Evolutionary conservation across 1,140 invertebrate species (phyloP).

Genomic region (Orchestia grillus): DNA sequence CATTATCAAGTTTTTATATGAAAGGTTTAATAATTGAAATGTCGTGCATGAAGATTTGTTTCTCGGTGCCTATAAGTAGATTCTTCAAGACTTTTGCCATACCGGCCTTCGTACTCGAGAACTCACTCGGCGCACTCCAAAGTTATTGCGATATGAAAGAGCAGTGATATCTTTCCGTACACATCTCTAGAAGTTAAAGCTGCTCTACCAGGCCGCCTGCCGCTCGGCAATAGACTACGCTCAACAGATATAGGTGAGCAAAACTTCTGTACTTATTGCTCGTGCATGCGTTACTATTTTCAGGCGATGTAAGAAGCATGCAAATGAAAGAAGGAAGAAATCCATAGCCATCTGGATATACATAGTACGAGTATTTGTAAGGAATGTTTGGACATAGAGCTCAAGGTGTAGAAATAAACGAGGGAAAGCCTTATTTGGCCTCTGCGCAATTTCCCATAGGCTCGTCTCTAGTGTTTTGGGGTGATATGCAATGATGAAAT

Average conservation of each 20-base stretch:
- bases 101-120: constrained; percentile 20
- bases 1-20: not conserved
- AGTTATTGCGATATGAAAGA: constrained; percentile 54
- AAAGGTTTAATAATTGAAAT: not conserved
- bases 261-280: not conserved
- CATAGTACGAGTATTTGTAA: too few relatives aligned
- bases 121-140: not conserved
- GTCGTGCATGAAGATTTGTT: not conserved
- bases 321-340: not conserved
- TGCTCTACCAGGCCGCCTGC: constrained; percentile 36
- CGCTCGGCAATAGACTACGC: not conserved
- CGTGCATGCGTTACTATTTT: not conserved
- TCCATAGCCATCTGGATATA: too few relatives aligned
- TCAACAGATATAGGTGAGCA: not conserved
- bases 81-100: not conserved
- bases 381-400: not conserved
- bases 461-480: too few relatives aligned
- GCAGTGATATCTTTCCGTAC: constrained; percentile 54
- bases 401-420: not conserved
- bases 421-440: not conserved
- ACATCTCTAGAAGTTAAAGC: constrained; percentile 51
- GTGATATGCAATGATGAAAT: too few relatives aligned
- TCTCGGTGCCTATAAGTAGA: not conserved
- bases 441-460: not conserved
- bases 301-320: not conserved